phyloP scores from a whole-genome alignment of 2,113 vertebrate species.

The Ophthalmolycus amberensis region DNA sequence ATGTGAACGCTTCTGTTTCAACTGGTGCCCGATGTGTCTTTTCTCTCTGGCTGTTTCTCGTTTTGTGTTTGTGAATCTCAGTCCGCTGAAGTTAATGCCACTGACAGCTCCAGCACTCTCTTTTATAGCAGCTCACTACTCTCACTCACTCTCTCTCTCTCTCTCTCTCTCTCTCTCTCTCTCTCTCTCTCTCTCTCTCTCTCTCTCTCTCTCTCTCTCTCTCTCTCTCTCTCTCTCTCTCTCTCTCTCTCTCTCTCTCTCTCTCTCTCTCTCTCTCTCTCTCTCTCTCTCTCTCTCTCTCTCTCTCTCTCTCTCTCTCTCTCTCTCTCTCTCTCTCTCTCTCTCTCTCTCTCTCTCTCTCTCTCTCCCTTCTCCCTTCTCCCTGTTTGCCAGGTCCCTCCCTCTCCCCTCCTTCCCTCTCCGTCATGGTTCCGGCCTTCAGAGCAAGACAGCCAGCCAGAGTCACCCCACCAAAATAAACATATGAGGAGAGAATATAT shows the following conservation, averaged over 20 bases:
- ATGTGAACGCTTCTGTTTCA: slow-evolving; percentile 4
- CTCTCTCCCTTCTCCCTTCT: slow-evolving; percentile 28
- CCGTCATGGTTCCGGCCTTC: slow-evolving; percentile 71
- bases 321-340: slow-evolving; percentile 16
- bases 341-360: slow-evolving; percentile 21
- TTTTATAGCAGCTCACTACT: slow-evolving; percentile 78
- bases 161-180: slow-evolving; percentile 38
- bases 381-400: slow-evolving; percentile 42
- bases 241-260: slow-evolving; percentile 19
- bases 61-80: slow-evolving; percentile 45
- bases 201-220: slow-evolving; percentile 20
- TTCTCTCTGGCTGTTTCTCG: slow-evolving; percentile 28
- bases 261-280: slow-evolving; percentile 27
- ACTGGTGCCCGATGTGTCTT: slow-evolving; percentile 19
- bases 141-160: not conserved
- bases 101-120: slow-evolving; percentile 52
- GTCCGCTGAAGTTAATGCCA: slow-evolving; percentile 62
- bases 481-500: slow-evolving; percentile 43
- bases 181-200: too few species aligned
- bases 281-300: slow-evolving; percentile 18
- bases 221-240: slow-evolving; percentile 25
- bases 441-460: slow-evolving; percentile 58
- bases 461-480: slow-evolving; percentile 81
- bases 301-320: slow-evolving; percentile 25
- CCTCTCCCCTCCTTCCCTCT: slow-evolving; percentile 40